Conservation (phyloP, 2,888 invertebrate species). For the Ellobium chinense region DNA sequence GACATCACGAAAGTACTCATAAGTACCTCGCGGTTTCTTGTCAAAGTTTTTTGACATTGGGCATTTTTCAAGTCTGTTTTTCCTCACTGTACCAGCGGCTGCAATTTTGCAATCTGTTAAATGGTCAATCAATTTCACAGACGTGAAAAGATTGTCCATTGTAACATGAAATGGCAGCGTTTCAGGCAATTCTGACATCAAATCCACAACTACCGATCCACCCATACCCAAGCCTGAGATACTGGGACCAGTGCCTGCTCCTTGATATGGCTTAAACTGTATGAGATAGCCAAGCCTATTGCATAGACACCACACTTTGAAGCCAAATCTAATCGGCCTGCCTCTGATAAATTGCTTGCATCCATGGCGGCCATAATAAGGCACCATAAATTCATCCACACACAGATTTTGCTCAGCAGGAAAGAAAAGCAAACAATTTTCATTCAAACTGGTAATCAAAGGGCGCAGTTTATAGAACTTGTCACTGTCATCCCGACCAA, state of each 20-base stretch:
- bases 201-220: too few relatives aligned
- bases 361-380: neutral
- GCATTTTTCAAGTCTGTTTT: neutral
- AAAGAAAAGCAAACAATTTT: neutral
- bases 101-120: neutral
- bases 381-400: neutral
- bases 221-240: too few relatives aligned
- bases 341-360: constrained; percentile 3
- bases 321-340: neutral
- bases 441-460: too few relatives aligned
- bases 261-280: too few relatives aligned
- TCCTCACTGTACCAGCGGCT: neutral
- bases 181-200: neutral
- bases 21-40: neutral
- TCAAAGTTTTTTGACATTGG: neutral
- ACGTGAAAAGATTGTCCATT: neutral
- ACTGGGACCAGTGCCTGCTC: too few relatives aligned
- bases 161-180: neutral
- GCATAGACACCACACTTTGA: neutral
- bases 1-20: neutral
- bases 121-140: neutral
- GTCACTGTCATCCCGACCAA: too few relatives aligned
- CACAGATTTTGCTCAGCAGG: neutral
- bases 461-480: too few relatives aligned
- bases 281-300: too few relatives aligned